phyloP scores from a whole-genome alignment of 37 sponge, comb jelly and placozoan species.

The Aplysina aerophoba region DNA sequence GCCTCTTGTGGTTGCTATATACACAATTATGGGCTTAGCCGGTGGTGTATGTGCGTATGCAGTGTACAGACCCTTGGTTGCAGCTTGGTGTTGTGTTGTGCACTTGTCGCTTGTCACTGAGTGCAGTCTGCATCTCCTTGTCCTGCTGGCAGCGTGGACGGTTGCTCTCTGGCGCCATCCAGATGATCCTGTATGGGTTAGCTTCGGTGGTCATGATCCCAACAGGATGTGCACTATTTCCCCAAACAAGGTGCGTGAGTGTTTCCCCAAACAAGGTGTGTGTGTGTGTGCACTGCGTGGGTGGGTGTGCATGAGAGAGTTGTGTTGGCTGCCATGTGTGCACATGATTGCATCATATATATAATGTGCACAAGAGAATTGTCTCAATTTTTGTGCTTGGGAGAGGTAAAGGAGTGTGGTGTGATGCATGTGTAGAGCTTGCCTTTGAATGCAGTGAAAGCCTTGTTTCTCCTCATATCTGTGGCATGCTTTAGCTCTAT shows the following conservation, averaged over 20 bases:
- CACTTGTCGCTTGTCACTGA: too few species aligned
- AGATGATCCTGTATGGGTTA: constrained; percentile 47
- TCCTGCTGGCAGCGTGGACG: constrained; percentile 35
- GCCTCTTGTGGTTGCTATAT: too few species aligned
- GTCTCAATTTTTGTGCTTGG: too few species aligned
- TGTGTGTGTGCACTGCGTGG: background rate
- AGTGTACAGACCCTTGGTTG: too few species aligned
- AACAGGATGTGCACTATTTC: constrained; percentile 86
- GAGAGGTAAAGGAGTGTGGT: too few species aligned
- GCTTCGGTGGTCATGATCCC: constrained; percentile 72
- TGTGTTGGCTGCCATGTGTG: background rate
- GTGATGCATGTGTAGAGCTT: too few species aligned
- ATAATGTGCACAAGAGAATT: background rate
- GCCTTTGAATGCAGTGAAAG: background rate
- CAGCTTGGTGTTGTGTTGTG: too few species aligned
- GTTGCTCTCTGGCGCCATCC: constrained; percentile 36
- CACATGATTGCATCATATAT: background rate
- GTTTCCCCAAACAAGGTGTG: constrained; percentile 86
- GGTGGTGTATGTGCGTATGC: too few species aligned
- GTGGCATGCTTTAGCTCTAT: constrained; percentile 54
- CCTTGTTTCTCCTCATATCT: background rate
- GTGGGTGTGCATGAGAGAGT: constrained; percentile 7
- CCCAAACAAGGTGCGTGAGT: constrained; percentile 82
- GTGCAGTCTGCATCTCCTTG: too few species aligned
- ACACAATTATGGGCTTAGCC: too few species aligned